phyloP scores from a whole-genome alignment of 1,140 invertebrate genomes.

The Mylabris phalerata region DNA sequence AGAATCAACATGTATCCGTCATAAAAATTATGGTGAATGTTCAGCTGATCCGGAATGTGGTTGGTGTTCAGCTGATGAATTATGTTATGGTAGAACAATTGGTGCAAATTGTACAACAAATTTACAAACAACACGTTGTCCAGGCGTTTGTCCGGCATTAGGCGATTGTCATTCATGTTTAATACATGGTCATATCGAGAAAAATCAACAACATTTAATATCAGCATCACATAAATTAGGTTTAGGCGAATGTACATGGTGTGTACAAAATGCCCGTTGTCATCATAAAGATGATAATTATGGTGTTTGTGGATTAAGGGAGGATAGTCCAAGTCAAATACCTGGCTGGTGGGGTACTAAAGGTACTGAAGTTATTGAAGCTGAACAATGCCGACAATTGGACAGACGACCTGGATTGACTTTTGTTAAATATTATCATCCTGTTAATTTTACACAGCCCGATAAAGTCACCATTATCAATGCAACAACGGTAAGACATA shows the following conservation, averaged over 20 bases:
- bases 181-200: conserved; percentile 54
- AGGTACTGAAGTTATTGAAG: conserved; percentile 70
- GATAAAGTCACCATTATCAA: conserved; percentile 79
- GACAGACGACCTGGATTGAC: conserved; percentile 83
- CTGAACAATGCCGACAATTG: conserved; percentile 67
- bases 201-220: conserved; percentile 38
- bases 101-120: conserved; percentile 81
- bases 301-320: conserved; percentile 66
- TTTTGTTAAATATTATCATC: conserved; percentile 79
- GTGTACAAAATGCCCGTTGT: conserved; percentile 85
- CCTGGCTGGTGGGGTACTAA: conserved; percentile 84
- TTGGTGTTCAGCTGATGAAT: conserved; percentile 74
- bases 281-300: conserved; percentile 81
- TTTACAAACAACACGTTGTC: conserved; percentile 77
- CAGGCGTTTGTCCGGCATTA: conserved; percentile 79
- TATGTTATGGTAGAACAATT: conserved; percentile 74
- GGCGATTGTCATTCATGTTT: conserved; percentile 85
- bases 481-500: conserved; percentile 54
- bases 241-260: conserved; percentile 81
- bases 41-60: conserved; percentile 86
- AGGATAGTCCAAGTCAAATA: conserved; percentile 69
- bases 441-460: conserved; percentile 77
- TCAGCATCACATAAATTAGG: conserved; percentile 70
- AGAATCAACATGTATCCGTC: conserved; percentile 63
- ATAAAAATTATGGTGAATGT: conserved; percentile 69